Evolutionary conservation across 1,140 invertebrate species (phyloP).

Genomic region (Pogonus chalceus): DNA sequence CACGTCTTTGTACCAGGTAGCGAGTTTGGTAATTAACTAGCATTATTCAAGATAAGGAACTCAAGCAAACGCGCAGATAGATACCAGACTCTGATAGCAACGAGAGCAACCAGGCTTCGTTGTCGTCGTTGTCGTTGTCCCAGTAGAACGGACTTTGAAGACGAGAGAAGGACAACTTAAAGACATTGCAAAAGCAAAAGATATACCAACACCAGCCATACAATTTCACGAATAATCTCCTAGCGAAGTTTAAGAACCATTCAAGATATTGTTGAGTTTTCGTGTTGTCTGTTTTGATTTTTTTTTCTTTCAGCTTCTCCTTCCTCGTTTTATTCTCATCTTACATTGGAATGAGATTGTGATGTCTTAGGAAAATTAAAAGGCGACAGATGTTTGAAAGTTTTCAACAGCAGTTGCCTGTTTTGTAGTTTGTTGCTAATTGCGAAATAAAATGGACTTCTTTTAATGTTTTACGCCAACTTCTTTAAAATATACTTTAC

Average conservation of each 20-base stretch:
- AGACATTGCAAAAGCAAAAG: neutral
- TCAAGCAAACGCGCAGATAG: neutral
- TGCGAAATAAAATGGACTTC: too few relatives aligned
- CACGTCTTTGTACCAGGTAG: conserved; percentile 6
- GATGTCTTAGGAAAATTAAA: conserved; percentile 2
- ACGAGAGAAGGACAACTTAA: neutral
- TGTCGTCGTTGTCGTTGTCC: neutral
- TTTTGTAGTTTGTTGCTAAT: neutral
- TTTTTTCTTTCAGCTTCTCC: neutral
- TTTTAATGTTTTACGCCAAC: too few relatives aligned
- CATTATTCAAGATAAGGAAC: conserved; percentile 7
- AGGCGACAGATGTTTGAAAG: conserved; percentile 1
- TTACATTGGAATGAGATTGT: neutral
- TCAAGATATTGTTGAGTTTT: too few relatives aligned
- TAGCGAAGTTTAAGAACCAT: too few relatives aligned
- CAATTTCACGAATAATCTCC: too few relatives aligned
- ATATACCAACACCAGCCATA: too few relatives aligned
- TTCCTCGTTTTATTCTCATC: too few relatives aligned
- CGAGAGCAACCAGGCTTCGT: neutral
- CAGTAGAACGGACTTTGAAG: neutral
- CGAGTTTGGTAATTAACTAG: conserved; percentile 6
- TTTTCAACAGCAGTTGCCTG: neutral
- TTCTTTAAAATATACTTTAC: too few relatives aligned
- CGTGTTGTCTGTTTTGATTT: neutral
- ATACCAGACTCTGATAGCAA: conserved; percentile 3